Percentiles rank a stretch among this genome's conserved stretches.
Evolutionary conservation across 2,888 invertebrate genomes (phyloP).

Genomic region (Crossocerus cetratus): DNA sequence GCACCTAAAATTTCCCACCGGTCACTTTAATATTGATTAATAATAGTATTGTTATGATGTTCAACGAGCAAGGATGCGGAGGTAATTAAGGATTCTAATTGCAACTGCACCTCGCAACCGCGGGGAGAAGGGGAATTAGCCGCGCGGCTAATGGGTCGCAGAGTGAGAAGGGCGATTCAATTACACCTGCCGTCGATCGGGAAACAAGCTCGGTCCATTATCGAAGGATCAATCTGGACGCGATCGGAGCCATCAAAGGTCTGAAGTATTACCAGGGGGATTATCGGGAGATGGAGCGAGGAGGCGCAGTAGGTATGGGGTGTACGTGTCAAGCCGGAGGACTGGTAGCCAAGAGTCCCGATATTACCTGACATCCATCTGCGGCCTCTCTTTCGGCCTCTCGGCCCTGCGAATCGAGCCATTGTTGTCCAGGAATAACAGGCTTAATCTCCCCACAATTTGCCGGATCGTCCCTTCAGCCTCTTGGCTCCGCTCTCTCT

Average conservation of each 20-base stretch:
- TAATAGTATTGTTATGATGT: too few relatives aligned
- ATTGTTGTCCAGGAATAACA: constrained; percentile 68
- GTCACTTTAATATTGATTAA: too few relatives aligned
- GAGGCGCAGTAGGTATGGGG: neutral
- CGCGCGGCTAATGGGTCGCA: neutral
- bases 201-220: neutral
- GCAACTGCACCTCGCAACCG: too few relatives aligned
- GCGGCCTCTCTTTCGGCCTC: constrained; percentile 43
- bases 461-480: constrained; percentile 56
- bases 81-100: too few relatives aligned
- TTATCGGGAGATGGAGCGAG: neutral
- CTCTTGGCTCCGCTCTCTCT: constrained; percentile 12
- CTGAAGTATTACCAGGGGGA: neutral
- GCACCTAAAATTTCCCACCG: too few relatives aligned
- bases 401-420: constrained; percentile 47
- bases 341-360: constrained; percentile 28
- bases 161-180: neutral
- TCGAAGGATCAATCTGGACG: neutral
- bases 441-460: constrained; percentile 65
- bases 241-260: neutral
- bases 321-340: neutral
- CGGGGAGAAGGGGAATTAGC: too few relatives aligned
- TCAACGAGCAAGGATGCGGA: too few relatives aligned
- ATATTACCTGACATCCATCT: constrained; percentile 57
- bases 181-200: neutral